phyloP scores from a whole-genome alignment of 2,888 invertebrate genomes.

The Arrhopalites spinosus region DNA sequence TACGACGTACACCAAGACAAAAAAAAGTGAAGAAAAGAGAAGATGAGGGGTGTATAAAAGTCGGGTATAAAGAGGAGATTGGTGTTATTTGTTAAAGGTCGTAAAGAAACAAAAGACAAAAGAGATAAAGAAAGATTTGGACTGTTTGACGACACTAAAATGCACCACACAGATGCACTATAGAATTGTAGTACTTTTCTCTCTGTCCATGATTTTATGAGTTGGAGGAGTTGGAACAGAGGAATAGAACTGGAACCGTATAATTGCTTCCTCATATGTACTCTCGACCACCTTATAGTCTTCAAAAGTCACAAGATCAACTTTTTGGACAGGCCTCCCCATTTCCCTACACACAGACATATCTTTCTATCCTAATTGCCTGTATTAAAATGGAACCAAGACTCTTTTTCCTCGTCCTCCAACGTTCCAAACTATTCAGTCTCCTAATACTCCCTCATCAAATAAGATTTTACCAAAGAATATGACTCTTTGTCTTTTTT shows the following conservation, averaged over 20 bases:
- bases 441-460: not conserved
- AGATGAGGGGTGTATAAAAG: not conserved
- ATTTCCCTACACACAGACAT: not conserved
- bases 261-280: conserved; percentile 15
- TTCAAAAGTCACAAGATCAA: not conserved
- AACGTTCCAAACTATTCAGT: not conserved
- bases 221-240: conserved; percentile 6
- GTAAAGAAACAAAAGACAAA: conserved; percentile 36
- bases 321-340: too few species aligned
- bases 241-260: conserved; percentile 14
- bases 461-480: not conserved
- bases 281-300: not conserved
- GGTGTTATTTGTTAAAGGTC: conserved; percentile 26
- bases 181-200: too few species aligned
- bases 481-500: not conserved
- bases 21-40: not conserved
- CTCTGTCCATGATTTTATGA: conserved; percentile 24
- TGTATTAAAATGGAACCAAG: conserved; percentile 3
- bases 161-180: conserved; percentile 30
- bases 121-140: conserved; percentile 10
- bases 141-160: conserved; percentile 36
- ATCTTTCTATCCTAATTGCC: conserved; percentile 3
- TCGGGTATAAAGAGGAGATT: not conserved
- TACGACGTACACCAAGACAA: too few species aligned
- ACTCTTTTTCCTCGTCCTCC: not conserved